Base-by-base conservation (phyloP, 2,888 invertebrate genomes). In the Pristionchus maxplancki region DNA sequence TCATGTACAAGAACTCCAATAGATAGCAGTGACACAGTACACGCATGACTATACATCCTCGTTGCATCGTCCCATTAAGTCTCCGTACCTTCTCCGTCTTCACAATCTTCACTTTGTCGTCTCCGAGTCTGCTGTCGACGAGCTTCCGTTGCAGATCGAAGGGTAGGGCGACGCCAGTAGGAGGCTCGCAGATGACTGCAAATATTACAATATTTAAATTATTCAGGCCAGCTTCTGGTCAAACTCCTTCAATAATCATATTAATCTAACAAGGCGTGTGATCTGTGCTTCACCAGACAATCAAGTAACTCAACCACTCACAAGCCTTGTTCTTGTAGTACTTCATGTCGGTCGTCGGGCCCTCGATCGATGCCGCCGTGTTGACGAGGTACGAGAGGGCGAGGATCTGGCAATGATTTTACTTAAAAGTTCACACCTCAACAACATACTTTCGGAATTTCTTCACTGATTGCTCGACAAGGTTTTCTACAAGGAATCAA, bases 51-150 rank as follows among this genome's bases (percentile, higher is more conserved):
- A n/a, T n/a, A n/a, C n/a, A n/a, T n/a, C n/a, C n/a, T n/a, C n/a
- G n/a, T n/a, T n/a, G n/a, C n/a, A n/a, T n/a, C n/a, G n/a, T n/a
- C n/a, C n/a, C n/a, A n/a, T n/a, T n/a, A n/a, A n/a, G n/a, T 44
- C 95, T 91, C 93, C n/a, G n/a, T n/a, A 95, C 96, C 89, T 97
- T 96, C 95, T 99, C 99, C 0, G 97, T 97, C 90, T 97, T 97
- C 90, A 95, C 96, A 95, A 97, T 96, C 89, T 97, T 97, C 0
- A 97, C 96, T 17, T 88, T 83, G 20, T 89, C 88, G 1, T 88
- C 88, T 1, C 67, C 71, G 31, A 89, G 48, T 48, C 87, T 89
- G 62, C 88, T 58, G n/a, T 96, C 96, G 5, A 96, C 95, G 15
- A 97, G 94, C 2, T 96, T 96, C 90, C 97, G 96, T 92, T 97